Conservation (phyloP, 2,888 invertebrate genomes). For the Adelognathus sp. region DNA sequence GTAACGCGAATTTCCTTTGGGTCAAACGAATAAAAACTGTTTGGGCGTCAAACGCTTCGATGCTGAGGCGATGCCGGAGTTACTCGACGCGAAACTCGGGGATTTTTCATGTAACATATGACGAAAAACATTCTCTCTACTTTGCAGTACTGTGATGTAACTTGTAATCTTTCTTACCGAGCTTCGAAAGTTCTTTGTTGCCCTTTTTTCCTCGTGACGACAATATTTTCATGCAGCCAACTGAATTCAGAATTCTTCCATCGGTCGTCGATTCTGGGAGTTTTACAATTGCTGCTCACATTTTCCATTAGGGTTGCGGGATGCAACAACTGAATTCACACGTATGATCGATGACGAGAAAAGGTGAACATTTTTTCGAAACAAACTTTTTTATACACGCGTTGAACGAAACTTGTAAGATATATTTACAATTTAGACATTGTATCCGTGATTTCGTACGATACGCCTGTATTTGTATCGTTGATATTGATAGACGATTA, state of each 20-base stretch:
- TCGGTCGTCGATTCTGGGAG: background rate
- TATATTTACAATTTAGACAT: slow-evolving; percentile 26
- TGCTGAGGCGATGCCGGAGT: no score
- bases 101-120: slow-evolving; percentile 2
- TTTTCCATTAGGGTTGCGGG: slow-evolving; percentile 23
- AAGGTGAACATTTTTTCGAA: slow-evolving; percentile 9
- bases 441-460: background rate
- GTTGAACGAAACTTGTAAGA: background rate
- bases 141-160: slow-evolving; percentile 55
- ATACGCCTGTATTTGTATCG: slow-evolving; percentile 11
- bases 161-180: slow-evolving; percentile 34
- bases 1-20: background rate
- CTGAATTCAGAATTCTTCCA: background rate
- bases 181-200: background rate
- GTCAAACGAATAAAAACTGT: background rate
- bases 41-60: slow-evolving; percentile 9
- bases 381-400: slow-evolving; percentile 34
- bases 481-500: slow-evolving; percentile 14
- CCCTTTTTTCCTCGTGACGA: slow-evolving; percentile 1
- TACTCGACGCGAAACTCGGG: no score
- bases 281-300: background rate
- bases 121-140: slow-evolving; percentile 23
- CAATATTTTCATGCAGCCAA: background rate
- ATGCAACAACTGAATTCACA: slow-evolving; percentile 11
- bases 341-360: background rate